Conservation (phyloP, 2,888 invertebrate genomes). For the Exephanes ischioxanthus region DNA sequence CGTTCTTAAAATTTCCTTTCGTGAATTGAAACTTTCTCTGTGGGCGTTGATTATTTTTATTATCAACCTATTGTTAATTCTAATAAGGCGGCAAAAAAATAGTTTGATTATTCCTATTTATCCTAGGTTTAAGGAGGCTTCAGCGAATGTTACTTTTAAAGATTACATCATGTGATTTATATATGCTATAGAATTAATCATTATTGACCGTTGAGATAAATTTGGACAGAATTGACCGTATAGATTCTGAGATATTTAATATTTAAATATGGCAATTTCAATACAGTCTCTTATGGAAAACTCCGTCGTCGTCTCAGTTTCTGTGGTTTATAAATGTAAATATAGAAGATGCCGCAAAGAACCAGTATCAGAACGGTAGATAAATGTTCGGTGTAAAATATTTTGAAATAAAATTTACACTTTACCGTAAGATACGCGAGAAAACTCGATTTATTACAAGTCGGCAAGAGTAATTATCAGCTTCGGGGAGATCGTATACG, state of each 20-base stretch:
- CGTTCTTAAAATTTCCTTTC: too few relatives aligned
- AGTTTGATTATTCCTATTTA: too few relatives aligned
- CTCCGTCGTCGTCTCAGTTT: not conserved
- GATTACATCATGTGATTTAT: conserved; percentile 1
- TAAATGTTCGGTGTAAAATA: conserved; percentile 24
- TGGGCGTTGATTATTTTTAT: too few relatives aligned
- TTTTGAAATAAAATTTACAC: too few relatives aligned
- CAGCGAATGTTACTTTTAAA: not conserved
- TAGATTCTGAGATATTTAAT: conserved; percentile 13
- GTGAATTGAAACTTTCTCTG: too few relatives aligned
- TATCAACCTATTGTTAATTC: too few relatives aligned
- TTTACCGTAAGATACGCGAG: too few relatives aligned
- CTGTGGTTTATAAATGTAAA: conserved; percentile 25
- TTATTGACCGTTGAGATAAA: conserved; percentile 5
- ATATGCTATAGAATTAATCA: not conserved
- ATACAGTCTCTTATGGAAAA: conserved; percentile 11
- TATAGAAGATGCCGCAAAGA: conserved; percentile 13
- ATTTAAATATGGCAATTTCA: not conserved
- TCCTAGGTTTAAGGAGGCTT: too few relatives aligned
- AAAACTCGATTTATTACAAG: too few relatives aligned
- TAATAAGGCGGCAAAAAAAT: too few relatives aligned
- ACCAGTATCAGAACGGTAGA: conserved; percentile 29
- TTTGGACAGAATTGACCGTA: conserved; percentile 14
- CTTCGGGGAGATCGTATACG: too few relatives aligned
- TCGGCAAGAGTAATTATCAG: too few relatives aligned